A percentile compares a stretch with the other conserved stretches of the same genome.
Conservation (phyloP, 2,888 invertebrate genomes). For the Cecidostiba fungosa region DNA sequence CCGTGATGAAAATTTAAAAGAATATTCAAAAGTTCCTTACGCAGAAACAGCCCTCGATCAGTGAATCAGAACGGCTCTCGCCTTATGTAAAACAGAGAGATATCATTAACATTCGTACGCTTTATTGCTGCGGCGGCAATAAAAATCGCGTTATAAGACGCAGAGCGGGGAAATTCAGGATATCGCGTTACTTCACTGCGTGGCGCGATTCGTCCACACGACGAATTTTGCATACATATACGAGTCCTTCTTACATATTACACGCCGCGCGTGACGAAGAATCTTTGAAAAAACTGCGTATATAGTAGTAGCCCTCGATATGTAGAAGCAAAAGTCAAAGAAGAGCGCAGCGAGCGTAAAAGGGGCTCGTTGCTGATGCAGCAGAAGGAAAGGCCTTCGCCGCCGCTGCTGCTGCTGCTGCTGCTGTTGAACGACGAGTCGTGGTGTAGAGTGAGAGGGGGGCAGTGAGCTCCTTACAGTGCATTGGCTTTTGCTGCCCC, state of each 20-base stretch:
- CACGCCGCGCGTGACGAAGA: background rate
- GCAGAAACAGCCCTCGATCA: background rate
- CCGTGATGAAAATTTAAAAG: too few relatives aligned
- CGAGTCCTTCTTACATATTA: too few relatives aligned
- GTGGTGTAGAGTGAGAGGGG: conserved; percentile 10
- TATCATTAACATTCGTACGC: background rate
- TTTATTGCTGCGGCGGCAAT: too few relatives aligned
- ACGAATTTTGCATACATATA: too few relatives aligned
- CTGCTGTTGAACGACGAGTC: background rate
- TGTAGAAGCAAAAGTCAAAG: too few relatives aligned
- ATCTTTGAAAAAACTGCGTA: background rate
- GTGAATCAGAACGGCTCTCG: background rate
- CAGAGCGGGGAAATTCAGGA: conserved; percentile 2
- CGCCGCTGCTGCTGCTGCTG: too few relatives aligned
- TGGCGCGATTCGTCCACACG: too few relatives aligned
- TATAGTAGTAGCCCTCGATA: too few relatives aligned
- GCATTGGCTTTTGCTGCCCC: conserved; percentile 76
- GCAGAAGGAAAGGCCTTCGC: conserved; percentile 23
- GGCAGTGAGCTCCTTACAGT: conserved; percentile 79
- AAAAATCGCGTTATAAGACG: too few relatives aligned
- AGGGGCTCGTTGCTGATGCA: conserved; percentile 14
- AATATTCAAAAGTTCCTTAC: too few relatives aligned
- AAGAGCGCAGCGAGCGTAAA: conserved; percentile 33
- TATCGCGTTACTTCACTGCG: conserved; percentile 9
- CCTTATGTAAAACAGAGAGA: background rate